These are phyloP conservation scores for Protaetia brevitarsis DNA, from an alignment of 1,140 invertebrate species.

Conservation along the genomic window DNA sequence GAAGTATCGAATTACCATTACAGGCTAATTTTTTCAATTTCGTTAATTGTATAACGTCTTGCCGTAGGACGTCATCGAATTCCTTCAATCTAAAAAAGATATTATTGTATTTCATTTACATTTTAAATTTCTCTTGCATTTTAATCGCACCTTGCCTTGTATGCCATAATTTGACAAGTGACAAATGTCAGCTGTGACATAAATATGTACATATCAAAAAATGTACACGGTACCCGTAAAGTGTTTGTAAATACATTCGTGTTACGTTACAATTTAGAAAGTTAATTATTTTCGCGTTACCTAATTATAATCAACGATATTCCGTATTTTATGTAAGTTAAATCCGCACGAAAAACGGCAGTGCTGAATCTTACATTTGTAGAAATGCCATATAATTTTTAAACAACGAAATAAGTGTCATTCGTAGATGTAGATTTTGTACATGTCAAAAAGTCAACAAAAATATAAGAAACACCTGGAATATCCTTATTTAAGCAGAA, in stretches of 20 bases:
- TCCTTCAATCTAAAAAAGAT: conserved; percentile 64
- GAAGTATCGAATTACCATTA: conserved; percentile 58
- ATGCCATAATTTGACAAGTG: conserved; percentile 30
- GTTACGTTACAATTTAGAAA: too few relatives aligned
- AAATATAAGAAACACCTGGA: conserved; percentile 29
- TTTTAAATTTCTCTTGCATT: background rate
- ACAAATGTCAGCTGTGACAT: conserved; percentile 17
- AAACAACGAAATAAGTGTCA: conserved; percentile 11
- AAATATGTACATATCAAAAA: background rate
- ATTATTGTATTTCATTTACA: background rate
- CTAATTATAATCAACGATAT: background rate
- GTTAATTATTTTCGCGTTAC: too few relatives aligned
- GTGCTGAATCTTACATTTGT: conserved; percentile 1
- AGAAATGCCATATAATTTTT: conserved; percentile 14
- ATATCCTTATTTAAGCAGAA: conserved; percentile 22
- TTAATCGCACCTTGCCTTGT: conserved; percentile 33
- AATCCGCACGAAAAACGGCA: background rate
- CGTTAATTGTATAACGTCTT: conserved; percentile 66
- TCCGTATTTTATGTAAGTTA: background rate
- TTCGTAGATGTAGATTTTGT: background rate
- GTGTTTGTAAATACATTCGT: too few relatives aligned
- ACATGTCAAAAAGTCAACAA: conserved; percentile 29
- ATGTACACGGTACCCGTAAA: background rate
- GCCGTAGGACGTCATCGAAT: conserved; percentile 64
- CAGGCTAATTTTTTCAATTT: conserved; percentile 68